Percentiles rank a stretch among this genome's conserved stretches.
Conservation (phyloP, 2,888 invertebrate species). For the Exephanes ischioxanthus region DNA sequence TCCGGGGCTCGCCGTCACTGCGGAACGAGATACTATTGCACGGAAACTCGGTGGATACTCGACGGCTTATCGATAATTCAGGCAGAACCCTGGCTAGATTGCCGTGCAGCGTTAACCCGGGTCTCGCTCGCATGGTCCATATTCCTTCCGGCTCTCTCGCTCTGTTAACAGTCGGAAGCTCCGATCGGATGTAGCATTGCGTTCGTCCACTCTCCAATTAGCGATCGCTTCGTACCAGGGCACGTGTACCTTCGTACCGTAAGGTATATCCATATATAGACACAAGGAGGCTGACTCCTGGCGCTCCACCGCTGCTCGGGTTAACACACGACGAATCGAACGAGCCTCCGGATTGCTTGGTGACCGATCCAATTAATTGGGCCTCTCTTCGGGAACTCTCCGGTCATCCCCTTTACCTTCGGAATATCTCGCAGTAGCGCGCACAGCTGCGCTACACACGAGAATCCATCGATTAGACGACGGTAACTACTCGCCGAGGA, state of each 20-base stretch:
- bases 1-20: not conserved
- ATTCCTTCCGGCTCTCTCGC: constrained; percentile 35
- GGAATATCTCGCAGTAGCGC: constrained; percentile 46
- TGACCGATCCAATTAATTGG: constrained; percentile 64
- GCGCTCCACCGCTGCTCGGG: constrained; percentile 18
- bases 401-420: constrained; percentile 28
- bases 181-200: constrained; percentile 32
- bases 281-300: constrained; percentile 32
- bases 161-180: constrained; percentile 41
- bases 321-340: constrained; percentile 49
- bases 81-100: constrained; percentile 60
- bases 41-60: constrained; percentile 51
- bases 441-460: constrained; percentile 16
- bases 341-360: constrained; percentile 56
- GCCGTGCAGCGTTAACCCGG: constrained; percentile 62
- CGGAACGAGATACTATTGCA: constrained; percentile 19
- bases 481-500: not conserved
- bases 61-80: constrained; percentile 76
- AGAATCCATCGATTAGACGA: constrained; percentile 29
- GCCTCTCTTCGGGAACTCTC: constrained; percentile 48
- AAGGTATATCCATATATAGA: constrained; percentile 17
- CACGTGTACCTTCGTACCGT: not conserved
- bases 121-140: constrained; percentile 20
- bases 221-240: constrained; percentile 42
- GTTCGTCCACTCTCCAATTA: constrained; percentile 62